These are phyloP conservation scores for Drosophila atripex DNA, from an alignment of 2,888 invertebrate species.

Conservation along the genomic window DNA sequence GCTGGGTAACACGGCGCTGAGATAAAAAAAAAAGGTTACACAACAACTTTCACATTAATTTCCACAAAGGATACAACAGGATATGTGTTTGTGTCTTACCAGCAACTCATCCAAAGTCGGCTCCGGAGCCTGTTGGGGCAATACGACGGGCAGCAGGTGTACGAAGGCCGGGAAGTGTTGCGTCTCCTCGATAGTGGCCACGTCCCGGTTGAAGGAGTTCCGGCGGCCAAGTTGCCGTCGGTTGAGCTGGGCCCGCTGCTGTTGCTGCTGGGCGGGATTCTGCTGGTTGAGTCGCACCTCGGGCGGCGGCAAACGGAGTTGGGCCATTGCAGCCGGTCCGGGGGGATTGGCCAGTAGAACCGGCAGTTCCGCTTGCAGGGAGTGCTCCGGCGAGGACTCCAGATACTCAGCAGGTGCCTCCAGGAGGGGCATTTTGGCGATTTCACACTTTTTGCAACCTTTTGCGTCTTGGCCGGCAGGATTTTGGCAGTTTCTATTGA, in stretches of 20 bases:
- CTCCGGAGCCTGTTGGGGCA: slow-evolving; percentile 85
- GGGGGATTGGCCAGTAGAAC: slow-evolving; percentile 50
- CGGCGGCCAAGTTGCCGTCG: slow-evolving; percentile 50
- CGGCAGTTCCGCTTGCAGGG: slow-evolving; percentile 74
- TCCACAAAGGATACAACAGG: no score
- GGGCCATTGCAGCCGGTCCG: slow-evolving; percentile 57
- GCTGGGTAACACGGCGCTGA: slow-evolving; percentile 84
- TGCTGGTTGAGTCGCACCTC: slow-evolving; percentile 44
- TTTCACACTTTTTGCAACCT: neutral
- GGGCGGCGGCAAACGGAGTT: slow-evolving; percentile 53
- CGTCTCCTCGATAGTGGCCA: slow-evolving; percentile 76
- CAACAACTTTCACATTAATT: neutral
- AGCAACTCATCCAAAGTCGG: slow-evolving; percentile 86
- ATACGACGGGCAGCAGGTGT: slow-evolving; percentile 85
- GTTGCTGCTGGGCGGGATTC: slow-evolving; percentile 40
- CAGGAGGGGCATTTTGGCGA: slow-evolving; percentile 69
- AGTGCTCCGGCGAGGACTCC: slow-evolving; percentile 81
- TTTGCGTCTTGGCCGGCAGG: slow-evolving; percentile 19
- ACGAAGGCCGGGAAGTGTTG: slow-evolving; percentile 77
- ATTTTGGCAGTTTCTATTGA: slow-evolving; percentile 49
- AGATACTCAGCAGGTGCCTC: slow-evolving; percentile 79
- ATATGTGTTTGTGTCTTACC: slow-evolving; percentile 81
- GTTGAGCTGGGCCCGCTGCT: slow-evolving; percentile 38
- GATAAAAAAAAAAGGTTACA: neutral
- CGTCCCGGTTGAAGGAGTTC: slow-evolving; percentile 74